Evolutionary conservation across 2,113 vertebrate genomes (phyloP).

Genomic region (Bucco capensis): DNA sequence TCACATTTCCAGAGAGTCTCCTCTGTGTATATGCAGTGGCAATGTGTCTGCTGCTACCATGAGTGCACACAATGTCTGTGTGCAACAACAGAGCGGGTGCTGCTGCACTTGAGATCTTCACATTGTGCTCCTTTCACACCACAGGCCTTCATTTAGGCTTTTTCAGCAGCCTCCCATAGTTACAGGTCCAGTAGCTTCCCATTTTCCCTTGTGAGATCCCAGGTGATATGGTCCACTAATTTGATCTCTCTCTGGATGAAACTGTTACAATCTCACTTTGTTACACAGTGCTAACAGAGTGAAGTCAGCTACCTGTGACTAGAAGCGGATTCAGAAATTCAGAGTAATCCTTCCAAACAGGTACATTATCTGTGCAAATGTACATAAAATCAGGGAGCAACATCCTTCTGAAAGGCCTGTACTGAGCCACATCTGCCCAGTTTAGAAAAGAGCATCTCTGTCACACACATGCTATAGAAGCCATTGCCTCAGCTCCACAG

Average conservation of each 20-base stretch:
- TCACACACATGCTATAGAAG: not conserved
- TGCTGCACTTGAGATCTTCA: not conserved
- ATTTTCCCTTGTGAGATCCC: not conserved
- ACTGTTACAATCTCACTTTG: not conserved
- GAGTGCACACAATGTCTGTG: not conserved
- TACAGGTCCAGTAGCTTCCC: not conserved
- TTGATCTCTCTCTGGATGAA: not conserved
- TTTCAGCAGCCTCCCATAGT: not conserved
- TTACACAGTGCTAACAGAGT: rapidly evolving
- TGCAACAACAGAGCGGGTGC: not conserved
- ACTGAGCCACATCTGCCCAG: not conserved
- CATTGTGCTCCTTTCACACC: not conserved
- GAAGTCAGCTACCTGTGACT: not conserved
- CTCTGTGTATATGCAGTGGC: too few relatives aligned
- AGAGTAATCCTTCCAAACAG: not conserved
- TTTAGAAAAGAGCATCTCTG: not conserved
- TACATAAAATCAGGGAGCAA: too few relatives aligned
- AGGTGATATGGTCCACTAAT: not conserved
- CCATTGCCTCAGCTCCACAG: rapidly evolving
- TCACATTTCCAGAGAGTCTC: not conserved
- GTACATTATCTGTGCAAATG: not conserved
- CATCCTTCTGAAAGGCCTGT: not conserved
- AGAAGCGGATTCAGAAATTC: not conserved
- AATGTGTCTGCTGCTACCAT: not conserved
- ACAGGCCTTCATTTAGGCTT: not conserved